phyloP scores from a whole-genome alignment of 2,888 invertebrate species.

The Dicyrtoma fusca region DNA sequence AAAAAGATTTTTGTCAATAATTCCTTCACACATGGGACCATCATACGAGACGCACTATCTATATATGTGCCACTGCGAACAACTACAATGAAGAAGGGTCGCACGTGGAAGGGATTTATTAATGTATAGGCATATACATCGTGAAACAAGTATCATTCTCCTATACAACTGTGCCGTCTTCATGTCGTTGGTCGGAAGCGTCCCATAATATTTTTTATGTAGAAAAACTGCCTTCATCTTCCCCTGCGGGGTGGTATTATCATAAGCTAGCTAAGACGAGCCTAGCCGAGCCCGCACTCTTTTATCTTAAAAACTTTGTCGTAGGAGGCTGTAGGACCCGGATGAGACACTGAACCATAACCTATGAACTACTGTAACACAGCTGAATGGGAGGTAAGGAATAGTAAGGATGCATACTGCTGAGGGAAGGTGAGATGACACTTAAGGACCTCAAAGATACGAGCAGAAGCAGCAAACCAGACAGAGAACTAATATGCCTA shows the following conservation, averaged over 20 bases:
- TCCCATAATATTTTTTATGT: no score
- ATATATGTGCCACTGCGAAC: constrained; percentile 5
- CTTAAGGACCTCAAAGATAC: constrained; percentile 20
- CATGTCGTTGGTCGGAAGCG: not conserved
- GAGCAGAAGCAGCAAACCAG: constrained; percentile 13
- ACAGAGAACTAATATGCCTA: not conserved
- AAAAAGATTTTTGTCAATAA: constrained; percentile 8
- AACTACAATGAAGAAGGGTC: not conserved
- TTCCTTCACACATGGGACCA: constrained; percentile 32
- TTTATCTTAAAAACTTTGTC: no score
- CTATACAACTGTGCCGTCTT: not conserved
- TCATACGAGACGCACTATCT: constrained; percentile 13
- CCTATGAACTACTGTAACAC: no score
- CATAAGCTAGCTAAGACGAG: no score
- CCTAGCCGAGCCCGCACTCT: no score
- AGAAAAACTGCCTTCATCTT: no score
- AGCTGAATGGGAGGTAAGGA: no score
- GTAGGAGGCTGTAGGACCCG: no score
- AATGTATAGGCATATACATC: no score
- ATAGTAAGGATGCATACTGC: constrained; percentile 13
- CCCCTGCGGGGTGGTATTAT: no score
- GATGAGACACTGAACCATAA: no score
- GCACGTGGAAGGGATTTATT: constrained; percentile 1
- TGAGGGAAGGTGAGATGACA: constrained; percentile 36
- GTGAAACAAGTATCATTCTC: not conserved